Percentiles rank a stretch among this genome's conserved stretches.
Conservation (phyloP, 2,888 invertebrate genomes). For the Perizoma flavofasciatum region DNA sequence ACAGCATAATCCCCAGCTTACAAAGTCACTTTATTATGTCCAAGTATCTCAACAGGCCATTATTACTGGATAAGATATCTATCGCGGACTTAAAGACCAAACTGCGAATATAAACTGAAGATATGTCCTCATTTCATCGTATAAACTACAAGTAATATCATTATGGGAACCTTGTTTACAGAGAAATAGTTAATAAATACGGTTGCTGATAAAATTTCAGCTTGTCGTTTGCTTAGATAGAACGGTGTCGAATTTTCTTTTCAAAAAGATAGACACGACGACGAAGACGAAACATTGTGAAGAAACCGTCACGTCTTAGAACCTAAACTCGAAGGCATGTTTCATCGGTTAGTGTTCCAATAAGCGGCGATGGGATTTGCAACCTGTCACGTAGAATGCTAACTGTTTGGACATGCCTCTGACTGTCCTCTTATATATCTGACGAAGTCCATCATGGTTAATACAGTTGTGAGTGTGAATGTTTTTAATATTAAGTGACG, state of each 20-base stretch:
- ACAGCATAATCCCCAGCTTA: conserved; percentile 7
- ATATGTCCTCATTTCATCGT: not conserved
- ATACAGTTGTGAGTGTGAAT: too few relatives aligned
- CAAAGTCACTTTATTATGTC: conserved; percentile 4
- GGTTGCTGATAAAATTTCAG: not conserved
- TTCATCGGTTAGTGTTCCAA: too few relatives aligned
- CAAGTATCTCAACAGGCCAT: conserved; percentile 4
- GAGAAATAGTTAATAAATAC: not conserved
- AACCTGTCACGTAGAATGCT: too few relatives aligned
- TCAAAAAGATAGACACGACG: too few relatives aligned
- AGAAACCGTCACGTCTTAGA: not conserved
- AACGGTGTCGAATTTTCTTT: too few relatives aligned
- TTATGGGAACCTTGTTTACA: not conserved
- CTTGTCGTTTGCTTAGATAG: not conserved
- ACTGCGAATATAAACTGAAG: not conserved
- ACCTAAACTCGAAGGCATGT: too few relatives aligned
- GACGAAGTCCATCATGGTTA: too few relatives aligned
- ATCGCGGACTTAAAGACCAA: not conserved
- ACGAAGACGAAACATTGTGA: too few relatives aligned
- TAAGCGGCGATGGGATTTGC: too few relatives aligned
- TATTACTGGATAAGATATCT: conserved; percentile 2
- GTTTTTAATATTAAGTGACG: too few relatives aligned
- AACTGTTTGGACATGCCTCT: too few relatives aligned
- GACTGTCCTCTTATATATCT: too few relatives aligned
- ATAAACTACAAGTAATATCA: not conserved